These are phyloP conservation scores for Trichogramma evanescens DNA, from an alignment of 2,888 invertebrate species.

Conservation along the genomic window DNA sequence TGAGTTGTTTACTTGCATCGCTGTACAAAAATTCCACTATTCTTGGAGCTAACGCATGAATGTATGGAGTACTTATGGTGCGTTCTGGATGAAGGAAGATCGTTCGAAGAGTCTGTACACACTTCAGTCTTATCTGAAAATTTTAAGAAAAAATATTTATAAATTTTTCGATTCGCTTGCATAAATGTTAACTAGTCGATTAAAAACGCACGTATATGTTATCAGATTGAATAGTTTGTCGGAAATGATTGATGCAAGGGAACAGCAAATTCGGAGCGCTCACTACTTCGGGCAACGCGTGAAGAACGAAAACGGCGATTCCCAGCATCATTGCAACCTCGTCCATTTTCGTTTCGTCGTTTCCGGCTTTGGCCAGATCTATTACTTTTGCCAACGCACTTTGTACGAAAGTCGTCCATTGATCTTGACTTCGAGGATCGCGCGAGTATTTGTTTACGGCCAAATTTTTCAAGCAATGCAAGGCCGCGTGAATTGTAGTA, in stretches of 20 bases:
- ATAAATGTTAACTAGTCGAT: slow-evolving; percentile 7
- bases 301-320: slow-evolving; percentile 80
- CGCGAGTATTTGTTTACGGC: slow-evolving; percentile 60
- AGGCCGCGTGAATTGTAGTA: slow-evolving; percentile 65
- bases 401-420: slow-evolving; percentile 77
- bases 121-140: slow-evolving; percentile 64
- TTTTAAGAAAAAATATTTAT: slow-evolving; percentile 3
- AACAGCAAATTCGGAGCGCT: slow-evolving; percentile 77
- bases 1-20: slow-evolving; percentile 56
- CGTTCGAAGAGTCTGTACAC: slow-evolving; percentile 70
- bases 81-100: slow-evolving; percentile 69
- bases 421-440: slow-evolving; percentile 56
- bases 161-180: slow-evolving; percentile 4
- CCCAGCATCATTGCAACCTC: slow-evolving; percentile 81
- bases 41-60: slow-evolving; percentile 72
- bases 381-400: slow-evolving; percentile 85
- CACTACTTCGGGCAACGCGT: slow-evolving; percentile 71
- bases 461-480: slow-evolving; percentile 69
- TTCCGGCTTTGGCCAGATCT: slow-evolving; percentile 76
- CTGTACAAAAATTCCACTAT: slow-evolving; percentile 69
- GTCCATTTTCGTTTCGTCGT: slow-evolving; percentile 71
- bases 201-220: slow-evolving; percentile 51
- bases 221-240: slow-evolving; percentile 69
- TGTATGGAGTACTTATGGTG: slow-evolving; percentile 68
- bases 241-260: slow-evolving; percentile 87